phyloP scores from a whole-genome alignment of 2,113 vertebrate species.

The Poeciliopsis turrubarensis region DNA sequence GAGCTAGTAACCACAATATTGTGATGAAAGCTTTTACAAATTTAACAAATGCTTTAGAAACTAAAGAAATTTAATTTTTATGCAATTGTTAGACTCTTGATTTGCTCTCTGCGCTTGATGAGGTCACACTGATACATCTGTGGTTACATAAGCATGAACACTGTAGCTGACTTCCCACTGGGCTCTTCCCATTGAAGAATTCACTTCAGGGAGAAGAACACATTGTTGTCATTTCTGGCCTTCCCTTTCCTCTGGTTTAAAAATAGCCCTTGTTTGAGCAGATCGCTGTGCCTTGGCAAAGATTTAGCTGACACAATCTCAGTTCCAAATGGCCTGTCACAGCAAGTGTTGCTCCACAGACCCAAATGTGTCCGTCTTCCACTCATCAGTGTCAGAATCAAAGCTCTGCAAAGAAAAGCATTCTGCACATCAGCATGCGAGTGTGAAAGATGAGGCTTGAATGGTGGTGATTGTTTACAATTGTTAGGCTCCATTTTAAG shows the following conservation, averaged over 20 bases:
- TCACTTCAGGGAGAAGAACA: conserved; percentile 62
- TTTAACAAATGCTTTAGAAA: neutral
- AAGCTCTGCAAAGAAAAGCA: conserved; percentile 11
- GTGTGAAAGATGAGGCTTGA: conserved; percentile 14
- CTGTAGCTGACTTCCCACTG: conserved; percentile 51
- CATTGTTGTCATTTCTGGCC: conserved; percentile 67
- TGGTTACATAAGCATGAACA: conserved; percentile 65
- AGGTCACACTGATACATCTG: conserved; percentile 25
- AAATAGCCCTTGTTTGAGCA: conserved; percentile 66
- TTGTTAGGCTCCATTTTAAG: conserved; percentile 17
- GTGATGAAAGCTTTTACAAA: neutral
- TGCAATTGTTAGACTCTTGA: neutral
- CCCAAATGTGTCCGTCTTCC: conserved; percentile 65
- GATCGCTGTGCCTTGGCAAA: conserved; percentile 39
- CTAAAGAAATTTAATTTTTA: neutral
- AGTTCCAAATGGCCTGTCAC: conserved; percentile 39
- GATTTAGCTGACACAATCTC: conserved; percentile 49
- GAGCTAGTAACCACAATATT: neutral
- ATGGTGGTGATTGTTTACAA: conserved; percentile 24
- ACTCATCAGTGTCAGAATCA: conserved; percentile 42
- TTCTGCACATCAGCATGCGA: conserved; percentile 16
- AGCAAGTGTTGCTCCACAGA: conserved; percentile 55
- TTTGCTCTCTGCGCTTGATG: conserved; percentile 5
- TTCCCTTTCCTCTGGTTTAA: conserved; percentile 50
- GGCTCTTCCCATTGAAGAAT: conserved; percentile 55